Evolutionary conservation across 2,113 vertebrate genomes (phyloP), one percentile per base, ranked within the genome.

Genomic region (Tetrax tetrax): DNA sequence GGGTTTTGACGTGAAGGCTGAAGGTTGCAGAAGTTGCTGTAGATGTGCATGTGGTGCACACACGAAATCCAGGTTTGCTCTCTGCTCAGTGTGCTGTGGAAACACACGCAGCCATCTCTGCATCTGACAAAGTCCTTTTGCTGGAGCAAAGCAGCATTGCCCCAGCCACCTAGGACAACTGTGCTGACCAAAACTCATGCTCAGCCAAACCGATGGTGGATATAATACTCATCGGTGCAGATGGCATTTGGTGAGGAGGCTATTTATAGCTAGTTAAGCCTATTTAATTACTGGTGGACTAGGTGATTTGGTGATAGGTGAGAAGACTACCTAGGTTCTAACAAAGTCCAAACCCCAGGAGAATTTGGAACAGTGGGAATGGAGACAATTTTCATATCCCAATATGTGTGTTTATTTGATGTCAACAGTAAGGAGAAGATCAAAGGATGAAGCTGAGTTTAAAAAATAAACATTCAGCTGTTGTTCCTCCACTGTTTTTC

Each of bases 401-500:
- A 89, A 21, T 75, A 50, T 33, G 23, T 43, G 48, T 81, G 80
- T 95, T 92, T 96, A 53, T 95, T 93, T 95, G 50, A 63, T 93
- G 41, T 80, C 68, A 86, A 63, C 95, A 88, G 75, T 57, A 27
- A 87, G 61, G 61, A 74, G 27, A 90, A 70, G 90, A 93, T 95
- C 79, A 95, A 95, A 95, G 88, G 92, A 86, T 50, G 79, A 66
- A 93, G 25, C 86, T 77, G 38, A 33, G 14, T 64, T 33, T 43
- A 81, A 63, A 88, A 87, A 92, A 89, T 10, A 84, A 97, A 78
- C 72, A 51, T 6, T n/a, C 0, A 0, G 24, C 47, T 0, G 2
- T 87, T 5, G 2, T 41, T 92, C 77, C 83, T 78, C 57, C 72
- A 68, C n/a, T 83, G 35, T 41, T 89, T 93, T 91, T 93, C 89